Conservation (phyloP, 64 coral and sea anemone species). For the Actinia equina region DNA sequence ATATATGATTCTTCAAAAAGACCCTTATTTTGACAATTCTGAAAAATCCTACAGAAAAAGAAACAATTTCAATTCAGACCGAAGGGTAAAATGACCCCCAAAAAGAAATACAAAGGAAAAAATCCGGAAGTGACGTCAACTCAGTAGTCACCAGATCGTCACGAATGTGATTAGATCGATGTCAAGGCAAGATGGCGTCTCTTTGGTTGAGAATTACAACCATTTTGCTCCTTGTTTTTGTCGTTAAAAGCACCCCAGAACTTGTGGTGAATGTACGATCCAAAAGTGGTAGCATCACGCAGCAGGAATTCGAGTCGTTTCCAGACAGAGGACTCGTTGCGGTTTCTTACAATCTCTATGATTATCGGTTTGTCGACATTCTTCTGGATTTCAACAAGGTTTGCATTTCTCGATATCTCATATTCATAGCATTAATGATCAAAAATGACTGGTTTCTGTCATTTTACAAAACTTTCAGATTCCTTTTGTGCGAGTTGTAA, state of each 20-base stretch:
- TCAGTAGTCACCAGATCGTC: background rate
- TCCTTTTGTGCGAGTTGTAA: background rate
- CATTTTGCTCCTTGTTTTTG: background rate
- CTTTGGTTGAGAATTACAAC: background rate
- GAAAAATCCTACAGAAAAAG: no score
- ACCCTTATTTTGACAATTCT: no score
- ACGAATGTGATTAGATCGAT: background rate
- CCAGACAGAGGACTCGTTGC: slow-evolving; percentile 84
- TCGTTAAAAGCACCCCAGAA: background rate
- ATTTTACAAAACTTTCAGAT: background rate
- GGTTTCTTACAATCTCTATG: slow-evolving; percentile 54
- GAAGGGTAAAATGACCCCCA: background rate
- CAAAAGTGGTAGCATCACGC: slow-evolving; percentile 74
- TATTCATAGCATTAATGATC: background rate
- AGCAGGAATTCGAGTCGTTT: slow-evolving; percentile 63
- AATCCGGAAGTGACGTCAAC: background rate
- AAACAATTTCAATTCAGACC: no score
- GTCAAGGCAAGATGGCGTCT: slow-evolving; percentile 1
- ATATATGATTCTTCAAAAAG: no score
- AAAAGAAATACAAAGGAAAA: background rate
- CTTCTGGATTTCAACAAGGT: slow-evolving; percentile 90
- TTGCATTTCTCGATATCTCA: background rate
- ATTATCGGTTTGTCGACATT: slow-evolving; percentile 49
- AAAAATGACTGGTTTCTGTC: background rate
- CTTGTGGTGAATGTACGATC: slow-evolving; percentile 92